phyloP scores from a whole-genome alignment of 2,797 vertebrate genomes.

The Danio jaintianensis region DNA sequence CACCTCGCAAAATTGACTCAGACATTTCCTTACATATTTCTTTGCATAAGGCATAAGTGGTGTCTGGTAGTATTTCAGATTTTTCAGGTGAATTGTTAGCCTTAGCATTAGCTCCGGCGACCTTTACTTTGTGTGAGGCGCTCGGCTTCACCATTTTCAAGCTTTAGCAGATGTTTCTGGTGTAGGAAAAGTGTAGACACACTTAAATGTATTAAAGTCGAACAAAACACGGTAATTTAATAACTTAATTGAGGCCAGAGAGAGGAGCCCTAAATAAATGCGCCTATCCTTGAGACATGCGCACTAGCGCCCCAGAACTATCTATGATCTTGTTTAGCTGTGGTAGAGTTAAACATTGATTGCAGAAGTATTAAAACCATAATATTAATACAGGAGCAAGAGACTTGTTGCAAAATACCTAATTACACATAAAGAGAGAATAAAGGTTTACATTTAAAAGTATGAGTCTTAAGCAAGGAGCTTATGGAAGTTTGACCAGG shows the following conservation, averaged over 20 bases:
- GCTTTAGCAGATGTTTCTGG: not conserved
- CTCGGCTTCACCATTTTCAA: not conserved
- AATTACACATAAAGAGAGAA: too few relatives aligned
- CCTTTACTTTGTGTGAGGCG: not conserved
- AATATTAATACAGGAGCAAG: too few relatives aligned
- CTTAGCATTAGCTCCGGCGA: not conserved
- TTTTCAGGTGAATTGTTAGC: not conserved
- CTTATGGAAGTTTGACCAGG: too few relatives aligned
- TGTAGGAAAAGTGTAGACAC: not conserved
- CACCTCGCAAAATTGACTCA: not conserved
- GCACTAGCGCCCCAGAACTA: too few relatives aligned
- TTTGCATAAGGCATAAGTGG: not conserved
- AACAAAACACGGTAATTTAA: not conserved
- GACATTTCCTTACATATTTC: not conserved
- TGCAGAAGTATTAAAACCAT: too few relatives aligned
- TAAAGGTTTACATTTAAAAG: too few relatives aligned
- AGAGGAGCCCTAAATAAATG: not conserved
- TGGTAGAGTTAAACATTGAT: too few relatives aligned
- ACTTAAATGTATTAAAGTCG: not conserved
- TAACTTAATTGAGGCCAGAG: not conserved
- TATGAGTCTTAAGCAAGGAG: too few relatives aligned
- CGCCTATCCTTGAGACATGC: not conserved
- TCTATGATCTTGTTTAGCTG: too few relatives aligned
- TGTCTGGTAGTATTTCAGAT: not conserved
- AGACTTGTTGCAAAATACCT: too few relatives aligned